Base-by-base conservation (phyloP, 2,888 invertebrate species). In the Pediacus dermestoides region DNA sequence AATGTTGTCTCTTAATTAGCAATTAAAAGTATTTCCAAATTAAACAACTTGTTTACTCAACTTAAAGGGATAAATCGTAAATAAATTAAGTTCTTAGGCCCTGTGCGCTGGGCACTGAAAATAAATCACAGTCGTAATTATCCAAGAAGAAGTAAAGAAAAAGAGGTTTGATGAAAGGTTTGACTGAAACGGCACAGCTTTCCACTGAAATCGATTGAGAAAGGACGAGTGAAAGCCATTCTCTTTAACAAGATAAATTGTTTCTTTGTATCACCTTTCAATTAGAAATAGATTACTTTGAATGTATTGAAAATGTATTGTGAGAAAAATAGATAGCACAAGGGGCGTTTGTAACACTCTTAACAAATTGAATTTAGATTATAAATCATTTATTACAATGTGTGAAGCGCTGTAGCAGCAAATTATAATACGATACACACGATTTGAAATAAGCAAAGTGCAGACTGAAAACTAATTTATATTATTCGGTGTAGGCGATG, bases 181-280 rank as follows among this genome's bases (percentile, higher is more conserved):
- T 42, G 42, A 36, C 34, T 37, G 37, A 26, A 25, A 37, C 35
- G 22, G 7, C 21, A 25, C 12, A 23, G 30, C 25, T 34, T 30
- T 16, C 31, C 8, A 16, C 25, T 23, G 14, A 13, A 16, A 30
- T 26, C 30, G 14, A 23, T 14, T 4, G 10, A 21, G 4, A 21
- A 30, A 23, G 36, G 36, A 30, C n/a, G n/a, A 16, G 13, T 23
- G 16, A 22, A 30, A 30, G 30, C 26, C 18, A 40, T 44, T 40
- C 27, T 26, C 16, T 37, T 44, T 37, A 31, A 37, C 35, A 39
- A 44, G 44, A 40, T 39, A 37, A 37, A 44, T 44, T 34, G 39
- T 44, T 33, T 37, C 43, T 39, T 37, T 36, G 31, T 36, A 37
- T 37, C 39, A 37, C 37, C 34, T 34, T 40, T 37, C 44, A 44